Conservation (phyloP, 2,797 vertebrate species). For the Gymnoscopelus microlampas region DNA sequence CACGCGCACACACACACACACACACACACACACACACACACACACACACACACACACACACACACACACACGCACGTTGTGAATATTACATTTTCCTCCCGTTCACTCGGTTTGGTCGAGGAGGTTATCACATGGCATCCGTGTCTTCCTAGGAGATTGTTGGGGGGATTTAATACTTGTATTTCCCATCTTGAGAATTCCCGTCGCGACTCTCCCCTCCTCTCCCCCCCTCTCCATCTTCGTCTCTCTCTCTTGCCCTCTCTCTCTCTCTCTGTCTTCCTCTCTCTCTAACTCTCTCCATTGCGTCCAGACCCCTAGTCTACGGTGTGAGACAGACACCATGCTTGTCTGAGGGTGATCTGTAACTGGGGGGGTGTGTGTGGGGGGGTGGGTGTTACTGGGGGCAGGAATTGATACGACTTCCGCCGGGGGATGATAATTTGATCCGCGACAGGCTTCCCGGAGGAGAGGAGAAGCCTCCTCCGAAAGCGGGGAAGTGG, state of each 20-base stretch:
- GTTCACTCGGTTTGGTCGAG: neutral
- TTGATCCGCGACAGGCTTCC: conserved; percentile 79
- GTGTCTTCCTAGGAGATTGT: neutral
- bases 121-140: neutral
- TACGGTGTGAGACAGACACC: conserved; percentile 77
- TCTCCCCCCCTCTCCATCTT: neutral
- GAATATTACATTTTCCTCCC: neutral
- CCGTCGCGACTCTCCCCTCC: neutral
- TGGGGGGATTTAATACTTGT: conserved; percentile 34
- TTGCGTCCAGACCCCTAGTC: conserved; percentile 65
- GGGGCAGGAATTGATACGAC: conserved; percentile 74
- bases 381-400: too few relatives aligned
- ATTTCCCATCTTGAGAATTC: conserved; percentile 35
- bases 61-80: too few relatives aligned
- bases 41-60: too few relatives aligned
- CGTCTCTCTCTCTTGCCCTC: too few relatives aligned
- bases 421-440: conserved; percentile 84
- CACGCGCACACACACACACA: too few relatives aligned
- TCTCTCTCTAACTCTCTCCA: too few relatives aligned
- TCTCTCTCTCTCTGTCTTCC: too few relatives aligned
- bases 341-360: conserved; percentile 73
- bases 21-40: too few relatives aligned
- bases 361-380: conserved; percentile 55
- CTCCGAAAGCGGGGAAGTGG: conserved; percentile 77
- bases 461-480: conserved; percentile 69